Base-by-base conservation (phyloP, 1,140 invertebrate species). In the Pemphigus obesinymphae region DNA sequence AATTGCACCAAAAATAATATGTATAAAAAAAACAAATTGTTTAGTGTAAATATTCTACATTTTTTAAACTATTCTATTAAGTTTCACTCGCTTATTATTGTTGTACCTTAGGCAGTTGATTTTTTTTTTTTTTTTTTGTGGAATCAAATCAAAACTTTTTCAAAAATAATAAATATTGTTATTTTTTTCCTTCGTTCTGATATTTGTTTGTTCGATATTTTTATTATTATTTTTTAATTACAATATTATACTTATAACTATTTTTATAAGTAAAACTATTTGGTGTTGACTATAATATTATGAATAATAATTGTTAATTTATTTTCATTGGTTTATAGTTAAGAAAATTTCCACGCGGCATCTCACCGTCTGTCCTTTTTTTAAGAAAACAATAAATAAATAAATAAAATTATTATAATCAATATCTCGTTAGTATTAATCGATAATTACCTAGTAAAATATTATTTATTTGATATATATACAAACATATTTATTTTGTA, bases 181-280 rank as follows among this genome's bases (percentile, higher is more conserved):
- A 63, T 80, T 40, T 63, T 43, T 63, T 73, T 31, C 45, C 37
- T 61, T 80, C 58, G 48, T 61, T 61, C 76, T 43, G 76, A 61
- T 58, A 43, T 80, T 80, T 63, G 55, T 61, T 80, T 80, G 55
- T 61, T 80, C 76, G 23, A 80, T 61, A 58, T 63, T 61, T 73
- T 40, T 80, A 80, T 80, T 63, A 80, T 61, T 76, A 53, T 73
- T 50, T 73, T 73, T 45, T 72, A 26, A 15, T 29, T 82, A 89
- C 88, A 6, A 87, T 88, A 68, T 89, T 89, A 40, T 90, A 91
- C 55, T 61, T 61, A 63, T 61, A 63, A 29, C 63, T 61, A 40
- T 61, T 26, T 80, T 45, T 61, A 61, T 80, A 61, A 80, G 76
- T 80, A 63, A 61, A 29, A 61, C 45, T 73, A 53, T 63, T 43